A percentile compares a stretch with the other conserved stretches of the same genome.
Evolutionary conservation across 2,888 invertebrate species (phyloP).

Genomic region (Mythimna ferrago): DNA sequence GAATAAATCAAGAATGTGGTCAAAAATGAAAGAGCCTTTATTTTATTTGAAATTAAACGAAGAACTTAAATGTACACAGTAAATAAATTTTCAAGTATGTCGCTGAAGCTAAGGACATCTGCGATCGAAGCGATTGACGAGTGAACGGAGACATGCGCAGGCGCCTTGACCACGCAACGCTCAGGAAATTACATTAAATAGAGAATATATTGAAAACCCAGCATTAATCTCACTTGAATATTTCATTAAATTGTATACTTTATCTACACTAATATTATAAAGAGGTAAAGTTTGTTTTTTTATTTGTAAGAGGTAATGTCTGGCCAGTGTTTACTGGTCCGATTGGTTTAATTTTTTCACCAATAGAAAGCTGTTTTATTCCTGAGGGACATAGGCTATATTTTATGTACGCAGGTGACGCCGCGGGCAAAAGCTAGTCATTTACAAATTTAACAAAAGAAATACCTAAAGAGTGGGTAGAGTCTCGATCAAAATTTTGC

Average conservation of each 20-base stretch:
- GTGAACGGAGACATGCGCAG: slow-evolving; percentile 67
- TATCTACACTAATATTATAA: too few relatives aligned
- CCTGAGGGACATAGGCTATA: too few relatives aligned
- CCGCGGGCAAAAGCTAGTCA: too few relatives aligned
- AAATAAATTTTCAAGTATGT: slow-evolving; percentile 54
- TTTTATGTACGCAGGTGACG: too few relatives aligned
- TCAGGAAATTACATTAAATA: slow-evolving; percentile 54
- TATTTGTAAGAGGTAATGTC: background rate
- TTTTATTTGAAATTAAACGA: slow-evolving; percentile 27
- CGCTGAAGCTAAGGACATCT: slow-evolving; percentile 47
- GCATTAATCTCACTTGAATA: slow-evolving; percentile 13
- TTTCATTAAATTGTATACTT: background rate
- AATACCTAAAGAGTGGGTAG: too few relatives aligned
- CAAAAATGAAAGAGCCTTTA: background rate
- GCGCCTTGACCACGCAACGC: slow-evolving; percentile 63
- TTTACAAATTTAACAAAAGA: too few relatives aligned
- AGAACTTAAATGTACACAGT: slow-evolving; percentile 29
- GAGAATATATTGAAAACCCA: slow-evolving; percentile 44
- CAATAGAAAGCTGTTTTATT: too few relatives aligned
- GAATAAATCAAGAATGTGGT: background rate
- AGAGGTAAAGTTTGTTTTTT: background rate
- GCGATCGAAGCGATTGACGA: slow-evolving; percentile 64
- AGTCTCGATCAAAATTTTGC: too few relatives aligned
- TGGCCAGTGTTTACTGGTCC: too few relatives aligned
- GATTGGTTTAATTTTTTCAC: too few relatives aligned